Percentiles rank a stretch among this genome's conserved stretches.
Evolutionary conservation across 1,140 invertebrate species (phyloP).

Genomic region (Heliothis subflexa): DNA sequence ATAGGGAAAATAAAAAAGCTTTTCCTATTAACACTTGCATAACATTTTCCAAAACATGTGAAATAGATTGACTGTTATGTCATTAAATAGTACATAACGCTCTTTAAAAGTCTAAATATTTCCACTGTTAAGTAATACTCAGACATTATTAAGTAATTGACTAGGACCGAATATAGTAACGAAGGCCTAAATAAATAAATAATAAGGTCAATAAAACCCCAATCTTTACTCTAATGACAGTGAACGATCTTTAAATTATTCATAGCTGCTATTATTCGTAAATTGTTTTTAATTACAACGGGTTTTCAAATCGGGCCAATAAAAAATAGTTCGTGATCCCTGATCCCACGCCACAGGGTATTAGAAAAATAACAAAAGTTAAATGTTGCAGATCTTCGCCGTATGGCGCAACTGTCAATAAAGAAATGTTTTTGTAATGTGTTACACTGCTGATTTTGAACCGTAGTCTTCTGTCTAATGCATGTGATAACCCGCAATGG

Average conservation of each 20-base stretch:
- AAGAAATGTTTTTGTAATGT: conserved; percentile 52
- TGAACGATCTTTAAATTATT: conserved; percentile 53
- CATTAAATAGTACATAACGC: background rate
- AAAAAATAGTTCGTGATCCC: conserved; percentile 63
- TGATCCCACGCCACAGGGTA: conserved; percentile 60
- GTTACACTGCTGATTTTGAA: conserved; percentile 62
- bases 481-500: conserved; percentile 11
- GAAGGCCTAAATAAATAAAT: conserved; percentile 54
- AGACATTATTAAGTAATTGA: conserved; percentile 42
- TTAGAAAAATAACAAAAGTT: conserved; percentile 66
- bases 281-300: conserved; percentile 51
- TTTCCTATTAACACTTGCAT: too few relatives aligned
- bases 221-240: conserved; percentile 51
- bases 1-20: too few relatives aligned
- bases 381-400: conserved; percentile 67
- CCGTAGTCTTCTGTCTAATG: background rate
- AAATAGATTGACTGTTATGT: too few relatives aligned
- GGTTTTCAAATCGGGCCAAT: conserved; percentile 33
- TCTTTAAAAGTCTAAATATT: conserved; percentile 9
- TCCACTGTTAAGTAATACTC: conserved; percentile 10
- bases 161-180: conserved; percentile 44
- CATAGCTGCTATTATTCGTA: conserved; percentile 51
- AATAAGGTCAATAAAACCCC: conserved; percentile 54
- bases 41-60: too few relatives aligned
- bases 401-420: conserved; percentile 67